Conservation (phyloP, 64 coral and sea anemone genomes). For the Actinia tenebrosa region DNA sequence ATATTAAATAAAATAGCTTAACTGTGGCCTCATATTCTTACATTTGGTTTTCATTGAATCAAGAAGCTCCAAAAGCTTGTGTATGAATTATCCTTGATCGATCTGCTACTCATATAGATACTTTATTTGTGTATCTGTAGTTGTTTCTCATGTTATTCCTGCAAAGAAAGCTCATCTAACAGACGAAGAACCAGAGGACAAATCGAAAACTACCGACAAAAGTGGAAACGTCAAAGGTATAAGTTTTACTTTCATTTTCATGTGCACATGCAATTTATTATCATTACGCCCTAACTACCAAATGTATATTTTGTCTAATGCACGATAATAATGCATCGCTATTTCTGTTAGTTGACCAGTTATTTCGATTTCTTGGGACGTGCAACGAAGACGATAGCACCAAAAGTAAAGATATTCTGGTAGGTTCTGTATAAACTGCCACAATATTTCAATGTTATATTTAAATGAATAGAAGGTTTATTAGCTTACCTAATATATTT, state of each 20-base stretch:
- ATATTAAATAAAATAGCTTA: too few relatives aligned
- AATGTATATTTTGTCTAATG: too few relatives aligned
- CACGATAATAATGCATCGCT: not conserved
- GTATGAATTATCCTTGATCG: too few relatives aligned
- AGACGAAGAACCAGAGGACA: not conserved
- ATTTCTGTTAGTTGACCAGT: slow-evolving; percentile 22
- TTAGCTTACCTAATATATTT: too few relatives aligned
- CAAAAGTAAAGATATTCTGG: slow-evolving; percentile 45
- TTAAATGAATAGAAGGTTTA: too few relatives aligned
- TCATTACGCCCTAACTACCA: too few relatives aligned
- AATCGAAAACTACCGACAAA: not conserved
- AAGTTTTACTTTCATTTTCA: too few relatives aligned
- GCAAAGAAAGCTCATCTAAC: slow-evolving; percentile 17
- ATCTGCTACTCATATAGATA: not conserved
- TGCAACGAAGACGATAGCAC: slow-evolving; percentile 33
- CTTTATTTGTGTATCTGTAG: slow-evolving; percentile 9
- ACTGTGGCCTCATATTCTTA: too few relatives aligned
- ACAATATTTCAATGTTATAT: too few relatives aligned
- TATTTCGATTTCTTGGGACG: slow-evolving; percentile 57
- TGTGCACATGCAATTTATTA: too few relatives aligned
- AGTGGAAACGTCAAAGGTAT: not conserved
- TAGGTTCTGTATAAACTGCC: not conserved
- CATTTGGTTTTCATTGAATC: too few relatives aligned
- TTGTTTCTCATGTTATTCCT: slow-evolving; percentile 35
- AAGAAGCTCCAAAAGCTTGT: too few relatives aligned